Evolutionary conservation across 2,888 invertebrate genomes (phyloP).

Genomic region (Agrochola litura): DNA sequence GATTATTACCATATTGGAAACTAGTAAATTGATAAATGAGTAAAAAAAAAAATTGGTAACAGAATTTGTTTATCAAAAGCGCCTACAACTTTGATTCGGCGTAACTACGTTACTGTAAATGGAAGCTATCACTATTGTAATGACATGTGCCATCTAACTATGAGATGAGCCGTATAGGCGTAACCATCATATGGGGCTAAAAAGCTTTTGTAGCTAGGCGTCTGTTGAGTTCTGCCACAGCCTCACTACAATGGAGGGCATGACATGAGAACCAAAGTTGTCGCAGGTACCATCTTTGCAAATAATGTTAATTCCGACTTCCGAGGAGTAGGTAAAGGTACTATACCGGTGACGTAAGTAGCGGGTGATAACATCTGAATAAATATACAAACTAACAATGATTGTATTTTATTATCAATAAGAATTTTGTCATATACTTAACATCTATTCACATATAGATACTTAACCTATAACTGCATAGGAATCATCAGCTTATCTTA

Average conservation of each 20-base stretch:
- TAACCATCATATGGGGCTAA: background rate
- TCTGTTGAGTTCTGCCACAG: background rate
- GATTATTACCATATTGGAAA: background rate
- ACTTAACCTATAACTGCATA: conserved; percentile 63
- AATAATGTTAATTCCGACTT: background rate
- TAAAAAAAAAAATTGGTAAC: background rate
- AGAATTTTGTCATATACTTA: conserved; percentile 63
- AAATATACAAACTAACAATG: conserved; percentile 67
- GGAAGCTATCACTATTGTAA: background rate
- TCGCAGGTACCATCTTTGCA: background rate
- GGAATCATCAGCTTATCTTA: conserved; percentile 69
- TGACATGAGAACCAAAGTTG: background rate
- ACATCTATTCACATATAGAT: conserved; percentile 55
- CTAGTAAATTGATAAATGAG: background rate
- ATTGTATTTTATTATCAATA: conserved; percentile 64
- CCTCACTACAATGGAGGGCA: background rate
- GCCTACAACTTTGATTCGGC: conserved; percentile 17
- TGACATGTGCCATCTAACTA: background rate
- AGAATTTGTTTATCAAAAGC: conserved; percentile 3
- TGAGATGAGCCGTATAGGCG: background rate
- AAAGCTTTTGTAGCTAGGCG: background rate
- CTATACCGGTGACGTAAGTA: conserved; percentile 23
- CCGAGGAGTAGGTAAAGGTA: too few relatives aligned
- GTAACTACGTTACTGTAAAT: conserved; percentile 1
- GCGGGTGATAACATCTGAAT: conserved; percentile 52